These are phyloP conservation scores for Myiopsitta monachus DNA, from an alignment of 2,113 vertebrate species.

Conservation along the genomic window DNA sequence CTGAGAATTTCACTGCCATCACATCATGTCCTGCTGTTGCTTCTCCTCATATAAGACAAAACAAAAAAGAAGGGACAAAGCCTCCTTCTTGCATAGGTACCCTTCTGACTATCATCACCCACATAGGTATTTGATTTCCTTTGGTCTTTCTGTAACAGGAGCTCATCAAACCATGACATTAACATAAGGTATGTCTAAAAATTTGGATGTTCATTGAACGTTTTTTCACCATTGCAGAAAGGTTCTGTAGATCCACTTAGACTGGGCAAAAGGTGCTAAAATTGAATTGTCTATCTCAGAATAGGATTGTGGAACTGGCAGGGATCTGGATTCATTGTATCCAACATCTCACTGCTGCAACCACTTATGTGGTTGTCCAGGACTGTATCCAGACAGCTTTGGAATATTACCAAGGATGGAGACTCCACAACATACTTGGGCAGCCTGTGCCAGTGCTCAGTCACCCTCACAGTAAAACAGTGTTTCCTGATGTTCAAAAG, in stretches of 20 bases:
- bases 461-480: not conserved
- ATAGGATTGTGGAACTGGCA: not conserved
- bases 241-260: not conserved
- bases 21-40: accelerated
- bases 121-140: not conserved
- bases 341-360: not conserved
- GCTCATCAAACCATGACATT: not conserved
- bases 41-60: not conserved
- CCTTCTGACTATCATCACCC: not conserved
- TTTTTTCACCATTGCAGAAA: not conserved
- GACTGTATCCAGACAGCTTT: not conserved
- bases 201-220: not conserved
- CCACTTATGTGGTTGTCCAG: not conserved
- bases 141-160: not conserved
- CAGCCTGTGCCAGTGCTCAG: not conserved
- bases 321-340: not conserved
- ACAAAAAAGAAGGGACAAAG: not conserved
- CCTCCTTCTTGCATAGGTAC: not conserved
- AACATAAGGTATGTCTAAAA: not conserved
- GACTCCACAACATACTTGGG: not conserved
- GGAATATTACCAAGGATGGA: not conserved
- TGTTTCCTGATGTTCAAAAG: not conserved
- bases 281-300: not conserved
- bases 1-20: not conserved
- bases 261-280: not conserved